phyloP scores from a whole-genome alignment of 2,888 invertebrate genomes.

The Tridacna crocea region DNA sequence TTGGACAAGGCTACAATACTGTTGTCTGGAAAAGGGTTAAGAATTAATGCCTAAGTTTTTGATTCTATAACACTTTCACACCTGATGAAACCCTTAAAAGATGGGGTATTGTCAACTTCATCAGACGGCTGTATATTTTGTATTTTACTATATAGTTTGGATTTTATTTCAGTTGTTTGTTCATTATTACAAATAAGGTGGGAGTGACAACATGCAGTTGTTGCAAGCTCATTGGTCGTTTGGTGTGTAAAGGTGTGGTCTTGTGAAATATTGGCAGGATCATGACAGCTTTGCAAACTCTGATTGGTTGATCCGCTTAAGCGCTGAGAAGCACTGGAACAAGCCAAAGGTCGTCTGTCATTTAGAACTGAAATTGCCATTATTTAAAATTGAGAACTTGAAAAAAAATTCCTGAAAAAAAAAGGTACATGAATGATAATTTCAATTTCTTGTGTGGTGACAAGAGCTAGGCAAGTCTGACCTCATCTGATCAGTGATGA shows the following conservation, averaged over 20 bases:
- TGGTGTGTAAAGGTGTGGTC: conserved; percentile 46
- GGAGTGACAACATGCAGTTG: conserved; percentile 43
- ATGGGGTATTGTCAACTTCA: conserved; percentile 35
- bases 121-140: conserved; percentile 32
- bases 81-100: conserved; percentile 42
- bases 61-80: conserved; percentile 21
- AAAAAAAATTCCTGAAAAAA: too few relatives aligned
- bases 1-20: too few relatives aligned
- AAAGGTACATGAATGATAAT: too few relatives aligned
- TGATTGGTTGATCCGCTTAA: conserved; percentile 46
- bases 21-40: too few relatives aligned
- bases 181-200: conserved; percentile 12
- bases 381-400: neutral
- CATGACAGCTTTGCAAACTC: conserved; percentile 33
- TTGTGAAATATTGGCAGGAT: conserved; percentile 38
- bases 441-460: too few relatives aligned
- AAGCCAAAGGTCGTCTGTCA: conserved; percentile 30
- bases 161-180: conserved; percentile 17
- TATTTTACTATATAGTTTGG: conserved; percentile 55
- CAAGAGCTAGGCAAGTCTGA: too few relatives aligned
- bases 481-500: too few relatives aligned
- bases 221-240: conserved; percentile 47
- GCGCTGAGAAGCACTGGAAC: conserved; percentile 18
- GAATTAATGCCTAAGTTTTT: neutral
- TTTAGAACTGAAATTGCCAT: conserved; percentile 44